Percentiles rank a stretch among this genome's conserved stretches.
Conservation (phyloP, 1,140 invertebrate genomes). For the Hermetia illucens region DNA sequence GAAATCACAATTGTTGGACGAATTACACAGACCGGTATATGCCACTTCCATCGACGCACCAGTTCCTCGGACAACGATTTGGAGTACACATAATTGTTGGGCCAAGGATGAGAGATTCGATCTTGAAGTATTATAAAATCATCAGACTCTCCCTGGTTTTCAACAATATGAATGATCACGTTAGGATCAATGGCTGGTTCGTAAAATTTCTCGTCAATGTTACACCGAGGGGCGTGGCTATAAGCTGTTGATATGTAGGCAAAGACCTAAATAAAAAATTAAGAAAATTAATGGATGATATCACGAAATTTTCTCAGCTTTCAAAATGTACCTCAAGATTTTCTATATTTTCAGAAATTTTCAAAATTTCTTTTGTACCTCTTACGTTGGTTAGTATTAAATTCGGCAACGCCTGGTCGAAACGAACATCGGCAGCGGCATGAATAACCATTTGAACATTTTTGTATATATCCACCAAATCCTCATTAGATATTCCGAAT, state of each 20-base stretch:
- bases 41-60: conserved; percentile 29
- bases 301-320: too few relatives aligned
- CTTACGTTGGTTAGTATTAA: conserved; percentile 38
- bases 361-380: conserved; percentile 36
- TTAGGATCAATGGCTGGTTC: conserved; percentile 34
- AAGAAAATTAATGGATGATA: too few relatives aligned
- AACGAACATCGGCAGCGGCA: conserved; percentile 68
- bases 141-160: conserved; percentile 47
- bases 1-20: conserved; percentile 50
- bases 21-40: conserved; percentile 51
- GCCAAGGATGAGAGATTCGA: conserved; percentile 35
- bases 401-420: conserved; percentile 55
- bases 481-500: conserved; percentile 40
- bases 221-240: conserved; percentile 37
- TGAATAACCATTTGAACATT: conserved; percentile 58
- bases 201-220: conserved; percentile 43
- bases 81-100: conserved; percentile 49
- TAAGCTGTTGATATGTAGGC: conserved; percentile 52
- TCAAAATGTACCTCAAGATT: conserved; percentile 40
- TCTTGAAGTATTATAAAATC: conserved; percentile 42
- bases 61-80: conserved; percentile 46
- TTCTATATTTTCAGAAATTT: conserved; percentile 39
- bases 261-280: conserved; percentile 19
- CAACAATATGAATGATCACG: conserved; percentile 47
- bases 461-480: conserved; percentile 35